Conservation (phyloP, 2,888 invertebrate species). For the Volucella zonaria region DNA sequence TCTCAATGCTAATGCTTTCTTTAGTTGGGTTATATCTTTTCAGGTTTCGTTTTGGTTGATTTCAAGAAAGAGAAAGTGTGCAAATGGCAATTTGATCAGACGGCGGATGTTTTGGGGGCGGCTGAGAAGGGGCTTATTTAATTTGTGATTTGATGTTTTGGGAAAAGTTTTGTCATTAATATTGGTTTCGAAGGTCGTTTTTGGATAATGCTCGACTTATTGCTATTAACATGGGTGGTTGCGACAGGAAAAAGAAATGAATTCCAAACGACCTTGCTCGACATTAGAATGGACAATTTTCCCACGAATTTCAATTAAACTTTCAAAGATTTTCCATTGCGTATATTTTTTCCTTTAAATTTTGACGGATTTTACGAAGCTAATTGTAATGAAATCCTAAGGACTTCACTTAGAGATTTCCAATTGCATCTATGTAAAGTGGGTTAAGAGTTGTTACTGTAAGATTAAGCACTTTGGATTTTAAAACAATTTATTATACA, state of each 20-base stretch:
- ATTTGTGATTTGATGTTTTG: constrained; percentile 30
- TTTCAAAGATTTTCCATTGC: too few relatives aligned
- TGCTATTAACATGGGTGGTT: background rate
- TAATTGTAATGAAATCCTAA: too few relatives aligned
- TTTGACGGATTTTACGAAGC: too few relatives aligned
- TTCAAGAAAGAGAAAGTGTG: background rate
- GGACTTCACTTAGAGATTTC: too few relatives aligned
- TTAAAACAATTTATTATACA: too few relatives aligned
- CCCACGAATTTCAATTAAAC: too few relatives aligned
- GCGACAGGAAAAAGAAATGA: background rate
- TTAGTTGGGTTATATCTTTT: background rate
- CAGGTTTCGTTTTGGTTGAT: background rate
- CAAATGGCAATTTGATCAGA: constrained; percentile 15
- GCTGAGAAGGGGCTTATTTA: constrained; percentile 1
- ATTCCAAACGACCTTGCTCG: background rate
- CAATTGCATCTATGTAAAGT: too few relatives aligned
- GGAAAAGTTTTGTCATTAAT: constrained; percentile 22
- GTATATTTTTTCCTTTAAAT: too few relatives aligned
- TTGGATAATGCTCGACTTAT: constrained; percentile 3
- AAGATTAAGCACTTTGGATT: too few relatives aligned
- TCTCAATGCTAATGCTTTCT: background rate
- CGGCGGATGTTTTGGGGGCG: background rate
- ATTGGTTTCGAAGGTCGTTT: constrained; percentile 6
- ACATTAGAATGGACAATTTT: background rate
- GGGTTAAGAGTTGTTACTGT: too few relatives aligned